Base-by-base conservation (phyloP, 2,113 vertebrate species). In the Tetrao urogallus region DNA sequence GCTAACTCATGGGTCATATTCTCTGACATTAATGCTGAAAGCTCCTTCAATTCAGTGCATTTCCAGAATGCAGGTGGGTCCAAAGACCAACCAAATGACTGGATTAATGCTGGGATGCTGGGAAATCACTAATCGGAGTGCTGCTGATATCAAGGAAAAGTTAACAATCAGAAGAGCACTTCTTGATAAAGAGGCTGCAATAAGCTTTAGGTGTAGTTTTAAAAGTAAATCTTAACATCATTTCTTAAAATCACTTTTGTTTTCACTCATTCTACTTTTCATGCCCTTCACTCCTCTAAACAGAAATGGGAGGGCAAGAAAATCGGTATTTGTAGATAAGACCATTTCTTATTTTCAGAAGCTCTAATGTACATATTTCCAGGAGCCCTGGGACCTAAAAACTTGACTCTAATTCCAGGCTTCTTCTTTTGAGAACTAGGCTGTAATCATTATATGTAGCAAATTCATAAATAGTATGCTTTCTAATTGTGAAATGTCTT, bases 401-500 rank as follows among this genome's bases (percentile, higher is more conserved):
- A 70, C 1, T 57, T 71, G 32, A 70, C 25, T 21, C 38, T 71
- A 91, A 89, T 86, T 77, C 56, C 60, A 32, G 9, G 16, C 48
- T 82, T 57, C 28, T 61, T 56, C 73, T 52, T 48, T 91, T 70
- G 82, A 3, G 7, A 82, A 56, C 60, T 32, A 30, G 77, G 11
- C 81, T 85, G 28, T 18, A 77, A 64, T 88, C 0, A 0, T 61
- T 67, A 61, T 14, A 56, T 0, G 3, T 4, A 71, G 47, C 42
- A 86, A 89, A n/a, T 85, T 66, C 66, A 70, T 70, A 82, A 38
- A 64, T 71, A 74, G 42, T 56, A 47, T 24, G 38, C 42, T 86
- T 82, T 80, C 66, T 65, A 57, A 78, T 88, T 92, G 84, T 86
- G 72, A 92, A 91, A 89, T 30, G 25, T 56, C 75, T 77, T 32